Evolutionary conservation across 2,888 invertebrate genomes (phyloP).

Genomic region (Cheilosia scutellata): DNA sequence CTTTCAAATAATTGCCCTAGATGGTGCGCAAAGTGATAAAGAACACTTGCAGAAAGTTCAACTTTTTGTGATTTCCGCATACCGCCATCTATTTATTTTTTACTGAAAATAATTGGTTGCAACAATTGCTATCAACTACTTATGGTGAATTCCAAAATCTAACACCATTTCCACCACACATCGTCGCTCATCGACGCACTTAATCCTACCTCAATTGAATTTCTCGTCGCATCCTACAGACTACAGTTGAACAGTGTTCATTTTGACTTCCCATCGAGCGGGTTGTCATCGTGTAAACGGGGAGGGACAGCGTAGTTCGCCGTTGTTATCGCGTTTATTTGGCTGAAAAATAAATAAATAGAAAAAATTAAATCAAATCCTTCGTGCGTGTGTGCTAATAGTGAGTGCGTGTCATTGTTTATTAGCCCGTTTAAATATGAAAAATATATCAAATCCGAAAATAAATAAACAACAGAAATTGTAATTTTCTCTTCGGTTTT

Average conservation of each 20-base stretch:
- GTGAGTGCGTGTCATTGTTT: background rate
- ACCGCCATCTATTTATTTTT: too few species aligned
- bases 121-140: too few species aligned
- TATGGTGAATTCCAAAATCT: background rate
- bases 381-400: background rate
- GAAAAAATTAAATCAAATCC: background rate
- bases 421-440: background rate
- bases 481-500: background rate
- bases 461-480: slow-evolving; percentile 30
- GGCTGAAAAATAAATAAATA: slow-evolving; percentile 11
- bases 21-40: too few species aligned
- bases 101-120: too few species aligned
- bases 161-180: background rate
- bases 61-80: too few species aligned
- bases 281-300: slow-evolving; percentile 41
- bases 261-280: slow-evolving; percentile 41
- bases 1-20: too few species aligned
- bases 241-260: slow-evolving; percentile 29
- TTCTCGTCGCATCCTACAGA: background rate
- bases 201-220: background rate
- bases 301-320: slow-evolving; percentile 26
- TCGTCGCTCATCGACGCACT: background rate
- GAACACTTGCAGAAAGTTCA: too few species aligned
- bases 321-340: slow-evolving; percentile 47
- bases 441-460: background rate